Conservation (phyloP, 2,797 vertebrate species). For the Sebastes nivosus region DNA sequence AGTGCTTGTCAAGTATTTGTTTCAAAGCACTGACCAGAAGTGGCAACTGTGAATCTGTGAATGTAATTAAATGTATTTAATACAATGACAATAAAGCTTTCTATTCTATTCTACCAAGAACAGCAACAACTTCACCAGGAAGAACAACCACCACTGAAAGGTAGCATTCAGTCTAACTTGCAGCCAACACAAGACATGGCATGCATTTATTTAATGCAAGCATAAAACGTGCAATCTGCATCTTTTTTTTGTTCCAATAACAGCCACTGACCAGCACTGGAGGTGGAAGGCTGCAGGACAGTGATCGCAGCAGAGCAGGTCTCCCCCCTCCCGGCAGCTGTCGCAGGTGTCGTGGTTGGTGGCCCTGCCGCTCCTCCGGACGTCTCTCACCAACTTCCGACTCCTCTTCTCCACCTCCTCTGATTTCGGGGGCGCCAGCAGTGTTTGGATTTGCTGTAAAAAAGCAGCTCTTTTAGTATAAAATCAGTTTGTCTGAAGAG, state of each 20-base stretch:
- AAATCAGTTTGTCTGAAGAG: background rate
- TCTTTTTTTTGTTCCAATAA: background rate
- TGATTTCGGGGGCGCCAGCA: constrained; percentile 95
- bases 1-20: too few relatives aligned
- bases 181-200: background rate
- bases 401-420: constrained; percentile 94
- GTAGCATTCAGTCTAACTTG: too few relatives aligned
- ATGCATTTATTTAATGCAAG: background rate
- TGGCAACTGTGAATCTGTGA: too few relatives aligned
- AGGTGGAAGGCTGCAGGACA: constrained; percentile 98
- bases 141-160: background rate
- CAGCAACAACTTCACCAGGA: too few relatives aligned
- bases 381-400: constrained; percentile 92
- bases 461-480: constrained; percentile 10
- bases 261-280: constrained; percentile 90
- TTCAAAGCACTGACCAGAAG: too few relatives aligned
- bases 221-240: background rate
- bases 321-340: constrained; percentile 97
- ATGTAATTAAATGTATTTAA: too few relatives aligned
- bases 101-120: too few relatives aligned
- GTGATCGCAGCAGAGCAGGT: constrained; percentile 96
- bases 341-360: constrained; percentile 99
- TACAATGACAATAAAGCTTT: too few relatives aligned
- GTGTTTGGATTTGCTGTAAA: constrained; percentile 95
- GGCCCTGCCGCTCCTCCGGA: constrained; percentile 92